Base-by-base conservation (phyloP, 2,797 vertebrate species). In the Syngnathus rostellatus region DNA sequence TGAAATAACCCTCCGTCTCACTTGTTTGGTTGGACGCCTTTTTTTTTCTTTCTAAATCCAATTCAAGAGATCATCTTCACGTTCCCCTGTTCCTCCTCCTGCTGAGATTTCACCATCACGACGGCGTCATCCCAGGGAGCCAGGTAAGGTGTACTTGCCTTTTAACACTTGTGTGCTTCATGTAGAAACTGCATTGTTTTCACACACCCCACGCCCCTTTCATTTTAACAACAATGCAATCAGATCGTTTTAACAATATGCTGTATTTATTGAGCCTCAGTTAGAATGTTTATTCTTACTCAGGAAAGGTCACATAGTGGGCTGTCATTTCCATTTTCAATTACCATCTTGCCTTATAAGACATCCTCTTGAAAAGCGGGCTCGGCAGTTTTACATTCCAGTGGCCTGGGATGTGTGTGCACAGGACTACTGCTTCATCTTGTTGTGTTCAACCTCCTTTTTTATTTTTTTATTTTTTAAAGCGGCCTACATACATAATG, bases 11-110 rank as follows among this genome's bases (percentile, higher is more conserved):
- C 41, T 39, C 59, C 64, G 65, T 66, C 19, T 69, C 54, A 17
- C 62, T 55, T 62, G 80, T 80, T 78, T 68, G 79, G 38, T 62
- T 73, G 77, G 76, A 69, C 68, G 62, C 64, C 37, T 73, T 60
- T 58, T 59, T 59, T 9, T 31, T 25, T 67, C 45, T 73, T 77
- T 66, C 68, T 86, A 84, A 62, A 88, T 88, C 88, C 79, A 78
- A 82, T 86, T 81, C 76, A 78, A 82, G 77, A 86, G 83, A 85
- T 88, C 86, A 83, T 79, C 83, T 81, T 75, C 70, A 72, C 82
- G 72, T 31, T 48, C 46, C 17, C 23, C 11, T 64, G 25, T 50
- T 38, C 66, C 73, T 70, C 57, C 73, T 37, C 64, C 25, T 55
- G 53, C 76, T 45, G 77, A 75, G 82, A 77, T 79, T 76, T 72